Evolutionary conservation across 2,113 vertebrate species (phyloP).

Genomic region (Neogale vison): DNA sequence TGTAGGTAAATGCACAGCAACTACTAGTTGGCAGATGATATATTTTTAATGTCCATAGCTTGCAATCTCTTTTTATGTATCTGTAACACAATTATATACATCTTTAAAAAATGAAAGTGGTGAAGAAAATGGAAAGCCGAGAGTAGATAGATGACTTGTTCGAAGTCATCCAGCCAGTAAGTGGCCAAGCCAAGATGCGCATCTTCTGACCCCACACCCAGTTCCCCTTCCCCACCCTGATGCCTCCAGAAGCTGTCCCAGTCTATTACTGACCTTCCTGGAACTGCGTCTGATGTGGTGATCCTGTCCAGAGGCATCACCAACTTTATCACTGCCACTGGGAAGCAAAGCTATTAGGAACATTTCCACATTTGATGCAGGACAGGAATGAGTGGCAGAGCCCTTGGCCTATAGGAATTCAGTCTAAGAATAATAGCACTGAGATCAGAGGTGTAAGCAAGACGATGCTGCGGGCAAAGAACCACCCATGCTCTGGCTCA

Average conservation of each 20-base stretch:
- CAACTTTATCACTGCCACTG: neutral
- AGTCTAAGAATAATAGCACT: neutral
- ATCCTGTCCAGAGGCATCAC: neutral
- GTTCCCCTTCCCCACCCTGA: neutral
- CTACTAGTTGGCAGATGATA: neutral
- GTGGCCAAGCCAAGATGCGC: neutral
- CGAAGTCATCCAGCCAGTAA: neutral
- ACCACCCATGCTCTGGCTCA: neutral
- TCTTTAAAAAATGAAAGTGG: slow-evolving; percentile 8
- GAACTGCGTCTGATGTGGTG: neutral
- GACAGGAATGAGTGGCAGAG: neutral
- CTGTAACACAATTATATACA: neutral
- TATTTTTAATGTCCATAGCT: neutral
- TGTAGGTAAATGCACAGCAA: neutral
- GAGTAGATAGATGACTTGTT: neutral
- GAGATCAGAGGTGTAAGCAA: neutral
- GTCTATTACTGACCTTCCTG: neutral
- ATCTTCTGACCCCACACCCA: neutral
- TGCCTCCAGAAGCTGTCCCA: neutral
- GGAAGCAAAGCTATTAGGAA: neutral
- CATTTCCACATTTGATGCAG: neutral
- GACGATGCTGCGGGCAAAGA: neutral
- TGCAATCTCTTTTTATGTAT: neutral
- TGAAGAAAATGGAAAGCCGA: neutral
- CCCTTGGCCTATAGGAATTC: neutral